Evolutionary conservation across 2,888 invertebrate species (phyloP).

Genomic region (Psococerastis gibbosa): DNA sequence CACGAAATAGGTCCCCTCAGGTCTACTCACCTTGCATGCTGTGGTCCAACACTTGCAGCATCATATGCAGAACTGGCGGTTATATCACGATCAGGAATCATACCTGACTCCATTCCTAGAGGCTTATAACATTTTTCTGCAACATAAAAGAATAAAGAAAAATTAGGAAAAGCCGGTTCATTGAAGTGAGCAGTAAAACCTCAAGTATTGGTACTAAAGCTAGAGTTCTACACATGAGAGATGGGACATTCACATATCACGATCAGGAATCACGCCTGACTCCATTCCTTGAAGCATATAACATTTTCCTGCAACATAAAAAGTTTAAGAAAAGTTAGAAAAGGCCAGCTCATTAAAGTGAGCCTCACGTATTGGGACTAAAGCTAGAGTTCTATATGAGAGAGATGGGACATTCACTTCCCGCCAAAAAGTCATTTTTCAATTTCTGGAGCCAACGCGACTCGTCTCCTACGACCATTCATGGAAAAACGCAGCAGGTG

Average conservation of each 20-base stretch:
- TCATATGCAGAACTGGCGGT: slow-evolving; percentile 74
- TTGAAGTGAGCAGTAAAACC: too few relatives aligned
- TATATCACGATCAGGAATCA: slow-evolving; percentile 61
- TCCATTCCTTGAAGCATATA: slow-evolving; percentile 72
- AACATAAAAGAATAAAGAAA: slow-evolving; percentile 23
- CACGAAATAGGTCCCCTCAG: too few relatives aligned
- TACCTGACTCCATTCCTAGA: slow-evolving; percentile 70
- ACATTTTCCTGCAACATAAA: slow-evolving; percentile 50
- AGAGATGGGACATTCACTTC: too few relatives aligned
- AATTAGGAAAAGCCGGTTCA: background rate
- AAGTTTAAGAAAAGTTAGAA: slow-evolving; percentile 11
- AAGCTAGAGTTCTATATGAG: too few relatives aligned
- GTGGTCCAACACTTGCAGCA: slow-evolving; percentile 65
- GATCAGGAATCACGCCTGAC: slow-evolving; percentile 57
- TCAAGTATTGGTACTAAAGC: too few relatives aligned
- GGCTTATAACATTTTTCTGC: slow-evolving; percentile 63
- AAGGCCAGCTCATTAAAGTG: background rate
- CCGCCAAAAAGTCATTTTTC: too few relatives aligned
- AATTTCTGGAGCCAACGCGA: too few relatives aligned
- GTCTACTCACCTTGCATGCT: slow-evolving; percentile 61
- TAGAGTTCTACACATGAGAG: too few relatives aligned
- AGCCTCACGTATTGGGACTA: too few relatives aligned
- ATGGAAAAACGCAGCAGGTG: too few relatives aligned
- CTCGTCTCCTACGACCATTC: too few relatives aligned
- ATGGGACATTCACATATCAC: too few relatives aligned